Evolutionary conservation across 2,888 invertebrate genomes (phyloP).

Genomic region (Hedya salicella): DNA sequence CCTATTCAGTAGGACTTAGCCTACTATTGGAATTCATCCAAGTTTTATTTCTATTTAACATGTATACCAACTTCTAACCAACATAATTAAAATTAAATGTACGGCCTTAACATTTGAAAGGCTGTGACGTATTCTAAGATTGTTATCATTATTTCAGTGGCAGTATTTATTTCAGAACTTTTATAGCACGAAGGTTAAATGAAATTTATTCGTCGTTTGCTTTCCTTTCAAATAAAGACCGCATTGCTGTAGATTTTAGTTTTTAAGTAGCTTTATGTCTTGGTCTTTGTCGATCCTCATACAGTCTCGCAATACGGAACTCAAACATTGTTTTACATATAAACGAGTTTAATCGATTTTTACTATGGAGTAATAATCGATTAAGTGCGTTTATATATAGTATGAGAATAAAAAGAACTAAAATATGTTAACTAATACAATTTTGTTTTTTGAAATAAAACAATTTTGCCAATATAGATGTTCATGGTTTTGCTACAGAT

Average conservation of each 20-base stretch:
- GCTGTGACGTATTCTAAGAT: constrained; percentile 4
- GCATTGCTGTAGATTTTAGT: constrained; percentile 9
- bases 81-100: background rate
- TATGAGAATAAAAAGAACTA: no score
- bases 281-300: background rate
- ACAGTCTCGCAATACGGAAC: no score
- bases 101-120: background rate
- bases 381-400: no score
- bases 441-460: no score
- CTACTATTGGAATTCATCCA: background rate
- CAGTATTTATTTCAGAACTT: constrained; percentile 6
- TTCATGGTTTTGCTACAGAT: no score
- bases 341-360: no score
- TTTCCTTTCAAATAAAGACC: background rate
- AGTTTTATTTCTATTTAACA: background rate
- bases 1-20: background rate
- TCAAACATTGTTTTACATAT: no score
- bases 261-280: background rate
- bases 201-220: background rate
- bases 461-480: no score
- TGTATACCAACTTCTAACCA: background rate
- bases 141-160: constrained; percentile 3
- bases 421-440: no score
- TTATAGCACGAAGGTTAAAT: constrained; percentile 11
- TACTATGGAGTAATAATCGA: no score